These are phyloP conservation scores for Lepidostoma basale DNA, from an alignment of 1,140 invertebrate genomes.

Conservation along the genomic window DNA sequence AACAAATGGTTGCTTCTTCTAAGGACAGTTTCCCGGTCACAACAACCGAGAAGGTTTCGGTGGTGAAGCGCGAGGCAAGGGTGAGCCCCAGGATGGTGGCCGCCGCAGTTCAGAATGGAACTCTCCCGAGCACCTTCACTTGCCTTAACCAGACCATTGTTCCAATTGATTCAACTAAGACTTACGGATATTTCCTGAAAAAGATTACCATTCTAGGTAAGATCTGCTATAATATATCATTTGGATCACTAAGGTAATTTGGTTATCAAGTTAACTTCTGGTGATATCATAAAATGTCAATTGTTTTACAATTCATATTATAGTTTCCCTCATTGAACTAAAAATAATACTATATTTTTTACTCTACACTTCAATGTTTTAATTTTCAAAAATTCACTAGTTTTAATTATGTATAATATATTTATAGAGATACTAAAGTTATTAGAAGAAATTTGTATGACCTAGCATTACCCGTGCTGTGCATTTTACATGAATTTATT, in stretches of 20 bases:
- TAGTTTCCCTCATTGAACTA: too few relatives aligned
- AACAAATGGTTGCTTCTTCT: constrained; percentile 31
- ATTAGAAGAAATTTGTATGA: too few relatives aligned
- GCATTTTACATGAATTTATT: too few relatives aligned
- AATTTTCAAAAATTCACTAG: too few relatives aligned
- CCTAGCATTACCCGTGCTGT: too few relatives aligned
- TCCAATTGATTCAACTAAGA: constrained; percentile 67
- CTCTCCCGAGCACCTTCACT: constrained; percentile 55
- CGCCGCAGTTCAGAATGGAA: background rate
- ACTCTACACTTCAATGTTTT: too few relatives aligned
- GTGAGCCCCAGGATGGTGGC: constrained; percentile 40
- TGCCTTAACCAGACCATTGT: constrained; percentile 67
- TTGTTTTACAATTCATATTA: too few relatives aligned
- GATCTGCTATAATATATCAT: background rate
- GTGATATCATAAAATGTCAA: too few relatives aligned
- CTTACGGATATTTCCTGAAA: constrained; percentile 74
- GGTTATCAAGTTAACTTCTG: too few relatives aligned
- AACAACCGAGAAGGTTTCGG: constrained; percentile 16
- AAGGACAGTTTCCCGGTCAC: constrained; percentile 37
- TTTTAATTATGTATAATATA: too few relatives aligned
- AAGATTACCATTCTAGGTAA: constrained; percentile 68
- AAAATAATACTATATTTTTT: too few relatives aligned
- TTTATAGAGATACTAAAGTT: too few relatives aligned
- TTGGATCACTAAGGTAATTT: background rate
- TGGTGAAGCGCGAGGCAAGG: constrained; percentile 36